Conservation (phyloP, 2,888 invertebrate genomes). For the Campaea margaritaria region DNA sequence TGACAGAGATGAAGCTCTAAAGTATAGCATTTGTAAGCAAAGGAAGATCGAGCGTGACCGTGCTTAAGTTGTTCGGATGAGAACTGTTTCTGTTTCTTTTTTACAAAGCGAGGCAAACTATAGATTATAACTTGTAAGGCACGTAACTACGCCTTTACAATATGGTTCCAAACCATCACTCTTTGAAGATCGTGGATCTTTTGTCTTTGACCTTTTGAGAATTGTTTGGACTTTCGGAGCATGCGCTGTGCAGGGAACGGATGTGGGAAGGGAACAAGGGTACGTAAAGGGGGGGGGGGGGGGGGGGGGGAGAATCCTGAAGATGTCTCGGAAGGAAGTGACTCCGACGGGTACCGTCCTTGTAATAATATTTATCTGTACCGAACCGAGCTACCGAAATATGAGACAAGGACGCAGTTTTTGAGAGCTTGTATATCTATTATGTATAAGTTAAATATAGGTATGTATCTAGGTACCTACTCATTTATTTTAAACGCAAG, state of each 20-base stretch:
- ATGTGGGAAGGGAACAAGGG: constrained; percentile 42
- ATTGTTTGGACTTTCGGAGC: constrained; percentile 47
- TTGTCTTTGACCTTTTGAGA: constrained; percentile 53
- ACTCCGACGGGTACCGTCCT: constrained; percentile 60
- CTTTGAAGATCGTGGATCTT: constrained; percentile 50
- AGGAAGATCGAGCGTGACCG: constrained; percentile 64
- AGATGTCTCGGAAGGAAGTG: constrained; percentile 55
- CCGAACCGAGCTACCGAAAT: constrained; percentile 38
- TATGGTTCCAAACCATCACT: constrained; percentile 54
- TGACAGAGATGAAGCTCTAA: constrained; percentile 43
- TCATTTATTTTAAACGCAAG: too few species aligned
- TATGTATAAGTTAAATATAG: too few species aligned
- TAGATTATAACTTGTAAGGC: constrained; percentile 39
- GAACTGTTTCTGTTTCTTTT: constrained; percentile 35
- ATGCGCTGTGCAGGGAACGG: constrained; percentile 53
- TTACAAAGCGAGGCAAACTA: constrained; percentile 50
- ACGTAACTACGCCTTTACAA: constrained; percentile 41
- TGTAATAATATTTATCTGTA: constrained; percentile 57
- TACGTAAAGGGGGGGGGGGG: constrained; percentile 40
- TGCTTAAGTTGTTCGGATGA: constrained; percentile 65
- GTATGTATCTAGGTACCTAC: too few species aligned
- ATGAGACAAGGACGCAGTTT: constrained; percentile 15
- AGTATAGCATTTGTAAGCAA: constrained; percentile 39
- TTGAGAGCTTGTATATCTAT: constrained; percentile 5
- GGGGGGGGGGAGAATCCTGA: constrained; percentile 51